A percentile compares a stretch with the other conserved stretches of the same genome.
phyloP scores from a whole-genome alignment of 2,888 invertebrate species.

The Apodemia duryi region DNA sequence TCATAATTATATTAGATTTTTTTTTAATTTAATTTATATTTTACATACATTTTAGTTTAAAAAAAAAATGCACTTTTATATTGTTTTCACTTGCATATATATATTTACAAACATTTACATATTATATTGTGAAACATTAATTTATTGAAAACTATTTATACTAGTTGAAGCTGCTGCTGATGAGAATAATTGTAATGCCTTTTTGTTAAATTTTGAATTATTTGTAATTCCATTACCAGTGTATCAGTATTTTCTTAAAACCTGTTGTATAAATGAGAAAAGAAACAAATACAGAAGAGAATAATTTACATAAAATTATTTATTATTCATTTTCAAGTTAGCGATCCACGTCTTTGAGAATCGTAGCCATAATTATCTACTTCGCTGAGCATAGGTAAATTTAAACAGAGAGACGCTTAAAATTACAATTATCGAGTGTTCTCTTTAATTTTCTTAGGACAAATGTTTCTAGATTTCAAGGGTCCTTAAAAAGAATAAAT shows the following conservation, averaged over 20 bases:
- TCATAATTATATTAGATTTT: too few species aligned
- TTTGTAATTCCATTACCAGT: not conserved
- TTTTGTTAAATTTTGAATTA: too few species aligned
- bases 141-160: too few species aligned
- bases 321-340: conserved; percentile 16
- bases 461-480: not conserved
- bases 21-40: too few species aligned
- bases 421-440: not conserved
- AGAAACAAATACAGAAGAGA: not conserved
- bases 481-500: not conserved
- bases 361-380: conserved; percentile 16
- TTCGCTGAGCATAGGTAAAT: conserved; percentile 6
- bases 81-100: too few species aligned
- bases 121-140: too few species aligned
- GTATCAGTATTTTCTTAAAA: not conserved
- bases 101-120: too few species aligned
- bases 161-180: too few species aligned
- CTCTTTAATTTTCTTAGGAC: not conserved
- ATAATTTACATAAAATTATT: conserved; percentile 8
- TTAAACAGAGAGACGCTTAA: not conserved
- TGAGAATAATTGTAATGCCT: too few species aligned
- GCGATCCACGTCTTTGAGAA: conserved; percentile 2
- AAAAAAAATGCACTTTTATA: too few species aligned
- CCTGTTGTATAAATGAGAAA: not conserved
- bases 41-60: too few species aligned